These are phyloP conservation scores for Alosa alosa DNA, from an alignment of 2,113 vertebrate genomes.

Conservation along the genomic window DNA sequence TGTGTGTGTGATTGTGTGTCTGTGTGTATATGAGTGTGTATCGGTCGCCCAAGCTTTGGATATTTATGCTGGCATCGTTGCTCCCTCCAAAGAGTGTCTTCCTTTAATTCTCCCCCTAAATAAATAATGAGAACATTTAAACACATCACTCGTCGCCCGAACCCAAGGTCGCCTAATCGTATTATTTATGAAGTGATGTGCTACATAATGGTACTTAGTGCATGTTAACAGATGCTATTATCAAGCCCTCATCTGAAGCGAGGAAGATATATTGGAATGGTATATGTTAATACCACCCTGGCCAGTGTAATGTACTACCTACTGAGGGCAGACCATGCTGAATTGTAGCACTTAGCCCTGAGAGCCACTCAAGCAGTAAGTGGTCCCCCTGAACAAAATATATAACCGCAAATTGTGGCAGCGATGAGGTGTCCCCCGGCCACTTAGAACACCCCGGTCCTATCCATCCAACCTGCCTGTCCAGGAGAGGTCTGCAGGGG, in stretches of 20 bases:
- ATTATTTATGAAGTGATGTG: constrained; percentile 99
- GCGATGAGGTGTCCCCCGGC: constrained; percentile 64
- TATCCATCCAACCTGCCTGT: constrained; percentile 59
- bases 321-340: constrained; percentile 82
- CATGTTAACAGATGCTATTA: constrained; percentile 99
- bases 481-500: constrained; percentile 17
- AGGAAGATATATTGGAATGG: constrained; percentile 96
- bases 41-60: constrained; percentile 48
- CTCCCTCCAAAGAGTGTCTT: constrained; percentile 83
- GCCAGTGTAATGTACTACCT: constrained; percentile 81
- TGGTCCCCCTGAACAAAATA: constrained; percentile 74
- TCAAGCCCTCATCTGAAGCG: constrained; percentile 87
- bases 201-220: constrained; percentile 99
- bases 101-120: constrained; percentile 97
- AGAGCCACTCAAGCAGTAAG: constrained; percentile 83
- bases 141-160: constrained; percentile 91
- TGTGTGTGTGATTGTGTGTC: constrained; percentile 7
- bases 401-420: constrained; percentile 73
- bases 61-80: constrained; percentile 78
- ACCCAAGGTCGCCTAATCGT: constrained; percentile 97
- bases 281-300: constrained; percentile 86
- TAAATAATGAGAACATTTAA: constrained; percentile 99
- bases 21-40: neutral
- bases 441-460: constrained; percentile 57
- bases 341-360: constrained; percentile 82